These are phyloP conservation scores for Synanthedon tipuliformis DNA, from an alignment of 2,888 invertebrate species.

Conservation along the genomic window DNA sequence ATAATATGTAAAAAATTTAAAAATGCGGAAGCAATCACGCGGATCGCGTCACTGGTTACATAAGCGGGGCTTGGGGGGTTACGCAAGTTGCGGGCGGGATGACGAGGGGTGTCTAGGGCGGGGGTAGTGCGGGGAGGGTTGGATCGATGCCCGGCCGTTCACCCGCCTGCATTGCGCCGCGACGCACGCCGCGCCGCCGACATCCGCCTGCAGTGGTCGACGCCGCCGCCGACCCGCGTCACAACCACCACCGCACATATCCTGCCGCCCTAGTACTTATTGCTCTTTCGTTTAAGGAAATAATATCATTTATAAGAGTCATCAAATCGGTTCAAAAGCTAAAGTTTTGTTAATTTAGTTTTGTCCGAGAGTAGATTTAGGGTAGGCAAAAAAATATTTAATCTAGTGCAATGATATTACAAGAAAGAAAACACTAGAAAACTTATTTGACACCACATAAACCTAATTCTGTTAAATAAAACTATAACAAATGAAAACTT, in stretches of 20 bases:
- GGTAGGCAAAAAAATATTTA: too few relatives aligned
- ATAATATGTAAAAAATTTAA: conserved; percentile 5
- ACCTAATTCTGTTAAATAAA: too few relatives aligned
- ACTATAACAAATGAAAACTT: too few relatives aligned
- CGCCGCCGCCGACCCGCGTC: conserved; percentile 10
- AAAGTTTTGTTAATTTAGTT: too few relatives aligned
- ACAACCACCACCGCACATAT: conserved; percentile 19
- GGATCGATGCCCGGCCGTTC: conserved; percentile 68
- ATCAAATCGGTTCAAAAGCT: too few relatives aligned
- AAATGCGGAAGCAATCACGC: conserved; percentile 41
- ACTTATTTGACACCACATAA: too few relatives aligned
- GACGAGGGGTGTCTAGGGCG: conserved; percentile 13
- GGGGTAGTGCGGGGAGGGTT: conserved; percentile 16
- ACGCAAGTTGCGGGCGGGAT: conserved; percentile 34
- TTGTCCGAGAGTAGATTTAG: too few relatives aligned
- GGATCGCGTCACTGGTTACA: conserved; percentile 54
- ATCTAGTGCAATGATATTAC: too few relatives aligned
- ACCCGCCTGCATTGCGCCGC: conserved; percentile 68
- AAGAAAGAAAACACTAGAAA: too few relatives aligned
- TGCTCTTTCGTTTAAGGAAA: conserved; percentile 4
- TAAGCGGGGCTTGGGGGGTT: conserved; percentile 44
- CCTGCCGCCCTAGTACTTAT: conserved; percentile 46
- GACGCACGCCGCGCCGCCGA: conserved; percentile 17
- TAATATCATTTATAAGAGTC: neutral
- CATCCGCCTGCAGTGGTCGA: conserved; percentile 11